Evolutionary conservation across 2,888 invertebrate species (phyloP).

Genomic region (Leuctra nigra): DNA sequence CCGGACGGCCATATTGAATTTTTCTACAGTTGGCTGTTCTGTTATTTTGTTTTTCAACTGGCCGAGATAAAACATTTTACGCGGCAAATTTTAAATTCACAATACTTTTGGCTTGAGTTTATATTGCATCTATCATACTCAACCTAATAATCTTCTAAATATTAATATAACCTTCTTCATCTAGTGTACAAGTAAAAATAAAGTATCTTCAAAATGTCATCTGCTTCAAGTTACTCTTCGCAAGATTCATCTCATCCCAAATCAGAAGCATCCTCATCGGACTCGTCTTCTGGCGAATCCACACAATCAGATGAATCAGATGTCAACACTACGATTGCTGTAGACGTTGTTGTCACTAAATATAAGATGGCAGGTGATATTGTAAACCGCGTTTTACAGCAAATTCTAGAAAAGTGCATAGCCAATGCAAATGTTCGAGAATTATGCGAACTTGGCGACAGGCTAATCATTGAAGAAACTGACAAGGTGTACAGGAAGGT

Average conservation of each 20-base stretch:
- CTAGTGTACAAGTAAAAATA: too few species aligned
- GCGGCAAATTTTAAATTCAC: too few species aligned
- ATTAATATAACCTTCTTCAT: too few species aligned
- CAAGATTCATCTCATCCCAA: background rate
- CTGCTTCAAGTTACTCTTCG: background rate
- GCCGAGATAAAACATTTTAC: too few species aligned
- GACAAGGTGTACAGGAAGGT: constrained; percentile 97
- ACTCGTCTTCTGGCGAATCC: background rate
- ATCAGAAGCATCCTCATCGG: too few species aligned
- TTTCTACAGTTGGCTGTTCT: too few species aligned
- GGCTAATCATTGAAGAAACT: constrained; percentile 81
- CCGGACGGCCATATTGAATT: too few species aligned
- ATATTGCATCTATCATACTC: too few species aligned
- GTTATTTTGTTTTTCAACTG: too few species aligned
- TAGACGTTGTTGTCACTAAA: constrained; percentile 98
- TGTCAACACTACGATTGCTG: constrained; percentile 87
- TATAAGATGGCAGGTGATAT: constrained; percentile 99
- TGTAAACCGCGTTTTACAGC: constrained; percentile 89
- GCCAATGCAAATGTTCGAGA: constrained; percentile 83
- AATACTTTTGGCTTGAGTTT: too few species aligned
- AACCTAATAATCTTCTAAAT: too few species aligned
- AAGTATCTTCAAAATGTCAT: too few species aligned
- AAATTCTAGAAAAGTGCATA: constrained; percentile 79
- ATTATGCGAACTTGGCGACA: constrained; percentile 89
- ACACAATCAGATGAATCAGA: constrained; percentile 71